phyloP scores from a whole-genome alignment of 2,888 invertebrate genomes.

The Lepidocyrtoides sp. region DNA sequence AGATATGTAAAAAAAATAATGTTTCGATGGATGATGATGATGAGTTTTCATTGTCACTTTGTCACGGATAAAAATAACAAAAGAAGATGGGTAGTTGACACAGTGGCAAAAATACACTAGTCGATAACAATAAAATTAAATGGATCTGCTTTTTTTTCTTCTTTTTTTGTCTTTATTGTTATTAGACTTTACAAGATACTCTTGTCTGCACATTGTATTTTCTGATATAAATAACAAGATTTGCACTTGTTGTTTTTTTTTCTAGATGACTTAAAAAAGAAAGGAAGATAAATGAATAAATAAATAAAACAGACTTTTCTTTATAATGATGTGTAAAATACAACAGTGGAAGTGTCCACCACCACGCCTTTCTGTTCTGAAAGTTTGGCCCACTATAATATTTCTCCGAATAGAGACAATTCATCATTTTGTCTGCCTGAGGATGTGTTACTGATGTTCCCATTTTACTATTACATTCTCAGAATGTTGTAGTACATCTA shows the following conservation, averaged over 20 bases:
- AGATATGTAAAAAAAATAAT: conserved; percentile 4
- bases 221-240: not conserved
- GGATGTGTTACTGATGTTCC: conserved; percentile 1
- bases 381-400: not conserved
- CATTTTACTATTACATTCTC: not conserved
- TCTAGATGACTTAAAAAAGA: not conserved
- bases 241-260: conserved; percentile 22
- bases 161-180: not conserved
- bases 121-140: conserved; percentile 50
- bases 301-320: not conserved
- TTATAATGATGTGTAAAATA: not conserved
- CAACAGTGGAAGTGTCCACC: not conserved
- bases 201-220: not conserved
- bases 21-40: conserved; percentile 7
- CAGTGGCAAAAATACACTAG: conserved; percentile 45
- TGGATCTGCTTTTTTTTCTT: conserved; percentile 15
- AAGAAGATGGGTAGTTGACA: conserved; percentile 52
- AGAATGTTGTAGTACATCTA: not conserved
- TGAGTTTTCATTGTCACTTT: not conserved
- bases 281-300: not conserved
- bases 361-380: conserved; percentile 39
- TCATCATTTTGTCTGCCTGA: conserved; percentile 48
- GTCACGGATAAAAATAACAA: conserved; percentile 47
- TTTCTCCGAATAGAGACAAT: conserved; percentile 2
- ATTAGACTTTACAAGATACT: not conserved